Base-by-base conservation (phyloP, 2,888 invertebrate species). In the Trichopoda pennipes region DNA sequence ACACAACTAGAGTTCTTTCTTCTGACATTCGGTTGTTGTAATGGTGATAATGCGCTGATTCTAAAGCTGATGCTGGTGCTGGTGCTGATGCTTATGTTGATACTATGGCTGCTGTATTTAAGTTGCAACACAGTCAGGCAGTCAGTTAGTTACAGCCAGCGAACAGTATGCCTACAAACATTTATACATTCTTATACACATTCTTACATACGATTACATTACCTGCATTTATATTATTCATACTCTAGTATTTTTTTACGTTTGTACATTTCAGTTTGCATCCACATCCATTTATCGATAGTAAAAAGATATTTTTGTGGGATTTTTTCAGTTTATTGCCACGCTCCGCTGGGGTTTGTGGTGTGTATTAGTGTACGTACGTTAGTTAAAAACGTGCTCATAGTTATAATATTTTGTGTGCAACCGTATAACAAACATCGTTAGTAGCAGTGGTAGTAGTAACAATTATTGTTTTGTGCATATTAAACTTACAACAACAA, bases 301-400 rank as follows among this genome's bases (percentile, higher is more conserved):
- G 83, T 81, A 80, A 81, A 79, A 79, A 82, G 72, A 82, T 82
- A 82, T 82, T 79, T 82, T 84, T 84, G 85, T 74, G 84, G 84
- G 85, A 85, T 84, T 84, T 84, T 84, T 84, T 80, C 85, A 85
- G 85, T 85, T 85, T 85, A 85, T 85, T 88, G 87, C 87, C 87
- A 89, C 89, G 89, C 89, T 89, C 88, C 88, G 88, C 87, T 89
- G 89, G 86, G 86, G 89, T 87, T 88, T 86, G 87, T 80, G 85
- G 85, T 82, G 82, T 84, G 82, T 82, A 77, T 82, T 82, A 76
- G 82, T 77, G 73, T 74, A 74, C 79, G 79, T 80, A 80, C 79
- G 68, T 80, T 73, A 60, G 35, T 79, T 80, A 74, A 80, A 80
- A 74, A 68, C 74, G 79, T 80, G 64, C 68, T 80, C 79, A 68